Evolutionary conservation across 2,888 invertebrate genomes (phyloP), one percentile per base, ranked within the genome.

Genomic region (Limnephilus rhombicus): DNA sequence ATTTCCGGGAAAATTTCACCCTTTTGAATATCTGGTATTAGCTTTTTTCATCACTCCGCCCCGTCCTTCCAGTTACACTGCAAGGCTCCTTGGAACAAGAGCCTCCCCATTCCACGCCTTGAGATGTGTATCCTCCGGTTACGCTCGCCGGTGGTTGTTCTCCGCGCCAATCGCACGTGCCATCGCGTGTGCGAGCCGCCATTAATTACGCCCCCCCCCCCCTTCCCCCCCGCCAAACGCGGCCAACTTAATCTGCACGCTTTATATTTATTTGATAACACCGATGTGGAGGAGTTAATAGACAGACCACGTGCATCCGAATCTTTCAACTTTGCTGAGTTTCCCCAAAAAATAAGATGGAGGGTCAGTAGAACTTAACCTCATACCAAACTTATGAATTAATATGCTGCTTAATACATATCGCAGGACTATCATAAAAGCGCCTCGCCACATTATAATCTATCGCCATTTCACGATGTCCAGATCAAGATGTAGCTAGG

Each of bases 101-200:
- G 29, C 68, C 37, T 12, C 87, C 82, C 80, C 45, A 9, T 53
- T 34, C 82, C 83, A 53, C 90, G 53, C 81, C 90, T 80, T n/a
- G 37, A 89, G 80, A 80, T 83, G 90, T 90, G 82, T 90, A 89
- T 89, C 89, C 89, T 81, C 80, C 24, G 37, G 80, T 89, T 89
- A n/a, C 41, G 49, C 53, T 31, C 88, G 18, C 88, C 68, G 68
- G 53, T n/a, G 68, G 53, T 88, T 88, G 88, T 88, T 88, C 31
- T 88, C 18, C 68, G 53, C 88, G 80, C 53, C 83, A 90, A 90
- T 90, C 90, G 82, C 90, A 90, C 90, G 90, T 90, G 80, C 90
- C 83, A 90, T 90, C 90, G 90, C 90, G 81, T 83, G 90, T 90
- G 83, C 90, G 53, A 81, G 37, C 31, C 12, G 53, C 90, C 68